These are phyloP conservation scores for Poeciliopsis turneri DNA, from an alignment of 2,797 vertebrate species.

Conservation along the genomic window DNA sequence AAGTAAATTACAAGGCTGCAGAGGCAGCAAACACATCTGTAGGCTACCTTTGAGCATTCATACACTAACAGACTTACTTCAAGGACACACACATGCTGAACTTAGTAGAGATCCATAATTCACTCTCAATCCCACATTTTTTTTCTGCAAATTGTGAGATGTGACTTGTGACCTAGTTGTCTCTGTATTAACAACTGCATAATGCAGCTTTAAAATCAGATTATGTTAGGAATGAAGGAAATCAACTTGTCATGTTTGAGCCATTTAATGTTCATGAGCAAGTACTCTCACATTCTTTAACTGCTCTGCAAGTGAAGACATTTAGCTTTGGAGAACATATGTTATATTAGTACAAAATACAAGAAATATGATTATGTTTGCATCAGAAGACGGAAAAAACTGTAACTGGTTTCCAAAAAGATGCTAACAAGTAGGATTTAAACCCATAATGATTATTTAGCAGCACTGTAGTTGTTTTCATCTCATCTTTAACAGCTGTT, in stretches of 20 bases:
- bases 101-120: slow-evolving; percentile 21
- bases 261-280: slow-evolving; percentile 10
- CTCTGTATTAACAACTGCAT: slow-evolving; percentile 7
- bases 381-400: background rate
- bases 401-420: background rate
- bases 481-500: background rate
- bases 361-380: background rate
- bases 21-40: slow-evolving; percentile 7
- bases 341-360: background rate
- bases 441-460: background rate
- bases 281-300: background rate
- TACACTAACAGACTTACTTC: slow-evolving; percentile 19
- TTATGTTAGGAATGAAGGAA: slow-evolving; percentile 16
- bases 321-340: background rate
- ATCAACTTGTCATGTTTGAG: slow-evolving; percentile 16
- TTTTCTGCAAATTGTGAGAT: slow-evolving; percentile 4
- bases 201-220: slow-evolving; percentile 30
- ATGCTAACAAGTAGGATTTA: background rate
- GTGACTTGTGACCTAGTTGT: slow-evolving; percentile 4
- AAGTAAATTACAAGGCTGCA: slow-evolving; percentile 16
- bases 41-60: slow-evolving; percentile 7
- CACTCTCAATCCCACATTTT: slow-evolving; percentile 14
- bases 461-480: background rate
- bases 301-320: background rate
- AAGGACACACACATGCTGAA: slow-evolving; percentile 25